Evolutionary conservation across 2,888 invertebrate genomes (phyloP), one percentile per base, ranked within the genome.

Genomic region (Aphrophora alni): DNA sequence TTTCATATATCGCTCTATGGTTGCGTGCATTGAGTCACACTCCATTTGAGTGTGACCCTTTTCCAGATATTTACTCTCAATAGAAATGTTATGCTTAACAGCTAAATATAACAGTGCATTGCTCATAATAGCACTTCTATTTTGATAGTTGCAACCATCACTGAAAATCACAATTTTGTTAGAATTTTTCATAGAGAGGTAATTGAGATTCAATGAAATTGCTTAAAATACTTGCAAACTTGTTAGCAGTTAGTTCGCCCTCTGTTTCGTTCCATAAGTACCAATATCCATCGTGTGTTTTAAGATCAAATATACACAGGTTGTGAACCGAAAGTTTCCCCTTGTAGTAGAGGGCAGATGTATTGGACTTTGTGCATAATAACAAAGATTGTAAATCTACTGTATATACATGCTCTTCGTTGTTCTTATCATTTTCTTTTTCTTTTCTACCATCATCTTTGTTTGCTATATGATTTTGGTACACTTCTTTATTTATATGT

Each of bases 111-210:
- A 68, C 27, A 77, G 69, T 27, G 77, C 77, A 33, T 77, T 77
- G 69, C 77, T 77, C 70, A 77, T 33, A 26, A 78, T 27, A 24
- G 78, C 78, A 38, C 78, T 78, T 72, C 72, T 38, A 69, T 78
- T 78, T 21, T 78, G 78, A 72, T 72, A 78, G 27, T 78, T 71
- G 38, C 78, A 44, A 26, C 72, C 72, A 17, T 78, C 78, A 72
- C 78, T 78, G 71, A 26, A 78, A 0, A 72, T 38, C 3, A 72
- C 26, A 27, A 78, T 78, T 72, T 78, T 38, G 12, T 21, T 69
- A 8, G 77, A 8, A 75, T 77, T 77, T 25, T 77, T 77, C n/a
- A 14, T 70, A 38, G 2, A 70, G 38, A n/a, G 69, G 70, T 8
- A 77, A 28, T 25, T 70, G 77, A 3, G 77, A 77, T 25, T 77